Evolutionary conservation across 2,888 invertebrate genomes (phyloP).

Genomic region (Drosophila falleni): DNA sequence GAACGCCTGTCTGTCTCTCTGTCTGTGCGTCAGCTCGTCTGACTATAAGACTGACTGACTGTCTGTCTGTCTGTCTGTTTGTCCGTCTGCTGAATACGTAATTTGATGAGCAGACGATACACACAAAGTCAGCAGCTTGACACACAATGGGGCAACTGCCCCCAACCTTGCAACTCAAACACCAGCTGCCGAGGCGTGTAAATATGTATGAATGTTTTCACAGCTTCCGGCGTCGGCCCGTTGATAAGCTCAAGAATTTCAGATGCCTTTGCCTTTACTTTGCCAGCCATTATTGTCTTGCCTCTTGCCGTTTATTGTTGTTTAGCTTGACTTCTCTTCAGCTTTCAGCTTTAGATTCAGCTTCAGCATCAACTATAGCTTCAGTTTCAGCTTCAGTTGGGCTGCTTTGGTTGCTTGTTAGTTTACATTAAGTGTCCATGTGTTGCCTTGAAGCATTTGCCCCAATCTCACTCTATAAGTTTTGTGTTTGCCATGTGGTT

Average conservation of each 20-base stretch:
- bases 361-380: too few relatives aligned
- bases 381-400: not conserved
- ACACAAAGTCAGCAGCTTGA: slow-evolving; percentile 37
- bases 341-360: not conserved
- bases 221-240: slow-evolving; percentile 74
- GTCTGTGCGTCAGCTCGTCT: slow-evolving; percentile 26
- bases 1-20: slow-evolving; percentile 25
- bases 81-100: slow-evolving; percentile 70
- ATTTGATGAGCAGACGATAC: slow-evolving; percentile 70
- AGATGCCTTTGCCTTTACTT: slow-evolving; percentile 58
- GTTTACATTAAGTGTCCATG: slow-evolving; percentile 71
- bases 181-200: slow-evolving; percentile 62
- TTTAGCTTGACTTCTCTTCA: slow-evolving; percentile 34
- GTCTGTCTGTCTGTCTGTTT: slow-evolving; percentile 12
- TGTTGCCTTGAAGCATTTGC: slow-evolving; percentile 53
- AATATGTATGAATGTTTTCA: slow-evolving; percentile 76
- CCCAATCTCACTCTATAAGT: slow-evolving; percentile 2
- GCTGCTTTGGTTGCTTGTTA: slow-evolving; percentile 59
- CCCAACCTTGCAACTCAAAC: slow-evolving; percentile 23
- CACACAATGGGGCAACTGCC: slow-evolving; percentile 43
- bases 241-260: slow-evolving; percentile 79
- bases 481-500: slow-evolving; percentile 35
- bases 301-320: slow-evolving; percentile 13
- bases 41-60: not conserved
- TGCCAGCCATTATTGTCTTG: slow-evolving; percentile 46